Conservation (phyloP, 2,888 invertebrate species). For the Panopea generosa region DNA sequence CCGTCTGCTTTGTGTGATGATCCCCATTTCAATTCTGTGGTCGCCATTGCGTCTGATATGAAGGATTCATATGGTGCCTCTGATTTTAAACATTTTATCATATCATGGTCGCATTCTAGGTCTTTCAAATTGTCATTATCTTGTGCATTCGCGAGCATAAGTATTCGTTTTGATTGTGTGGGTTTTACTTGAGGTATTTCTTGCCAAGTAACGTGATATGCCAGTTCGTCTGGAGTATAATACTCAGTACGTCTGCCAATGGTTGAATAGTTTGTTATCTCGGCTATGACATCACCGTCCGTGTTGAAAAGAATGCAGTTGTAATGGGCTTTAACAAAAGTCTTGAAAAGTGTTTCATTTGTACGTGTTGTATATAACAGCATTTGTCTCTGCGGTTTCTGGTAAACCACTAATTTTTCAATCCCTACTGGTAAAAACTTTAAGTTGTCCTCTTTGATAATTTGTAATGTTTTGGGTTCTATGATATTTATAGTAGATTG, state of each 20-base stretch:
- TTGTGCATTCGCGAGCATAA: no score
- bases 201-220: background rate
- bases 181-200: no score
- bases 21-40: no score
- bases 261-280: constrained; percentile 1
- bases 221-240: constrained; percentile 1
- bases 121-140: no score
- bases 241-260: background rate
- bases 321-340: constrained; percentile 2
- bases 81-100: no score
- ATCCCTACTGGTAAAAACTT: background rate
- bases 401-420: background rate
- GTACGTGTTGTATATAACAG: background rate
- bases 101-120: no score
- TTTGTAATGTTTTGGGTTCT: background rate
- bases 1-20: no score
- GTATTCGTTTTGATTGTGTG: no score
- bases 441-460: background rate
- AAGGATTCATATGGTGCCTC: no score
- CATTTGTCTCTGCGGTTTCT: background rate
- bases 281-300: background rate
- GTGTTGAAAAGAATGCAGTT: background rate
- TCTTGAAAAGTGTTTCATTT: background rate
- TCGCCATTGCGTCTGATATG: no score
- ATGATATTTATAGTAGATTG: background rate